Evolutionary conservation across 2,113 vertebrate genomes (phyloP).

Genomic region (Misgurnus anguillicaudatus): DNA sequence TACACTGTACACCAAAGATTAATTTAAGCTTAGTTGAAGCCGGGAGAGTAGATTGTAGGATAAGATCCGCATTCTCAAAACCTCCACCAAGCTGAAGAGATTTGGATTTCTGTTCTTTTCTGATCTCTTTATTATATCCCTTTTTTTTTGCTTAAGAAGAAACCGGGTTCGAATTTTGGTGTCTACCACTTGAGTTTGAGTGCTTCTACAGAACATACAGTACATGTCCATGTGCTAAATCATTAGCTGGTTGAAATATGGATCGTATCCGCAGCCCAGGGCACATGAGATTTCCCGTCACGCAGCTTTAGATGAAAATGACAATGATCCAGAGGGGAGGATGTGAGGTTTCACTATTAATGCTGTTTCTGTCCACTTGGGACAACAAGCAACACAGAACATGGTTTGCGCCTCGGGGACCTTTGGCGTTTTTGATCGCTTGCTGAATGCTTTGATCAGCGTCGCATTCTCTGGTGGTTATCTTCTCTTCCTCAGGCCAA

Average conservation of each 20-base stretch:
- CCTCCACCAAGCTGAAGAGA: neutral
- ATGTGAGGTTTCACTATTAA: conserved; percentile 19
- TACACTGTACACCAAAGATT: neutral
- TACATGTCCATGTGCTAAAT: conserved; percentile 50
- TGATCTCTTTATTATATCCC: conserved; percentile 3
- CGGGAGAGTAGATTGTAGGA: neutral
- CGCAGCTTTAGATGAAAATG: conserved; percentile 33
- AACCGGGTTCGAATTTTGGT: neutral
- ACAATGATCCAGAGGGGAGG: conserved; percentile 46
- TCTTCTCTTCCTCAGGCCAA: conserved; percentile 45
- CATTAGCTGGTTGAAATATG: conserved; percentile 59
- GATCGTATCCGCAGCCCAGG: conserved; percentile 26
- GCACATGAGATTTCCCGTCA: conserved; percentile 45
- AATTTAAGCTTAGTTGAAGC: neutral
- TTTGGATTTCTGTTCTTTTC: neutral
- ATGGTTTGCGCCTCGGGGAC: conserved; percentile 33
- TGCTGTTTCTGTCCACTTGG: conserved; percentile 46
- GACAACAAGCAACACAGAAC: conserved; percentile 31
- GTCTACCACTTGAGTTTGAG: conserved; percentile 21
- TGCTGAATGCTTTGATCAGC: conserved; percentile 58
- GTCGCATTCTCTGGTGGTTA: conserved; percentile 47
- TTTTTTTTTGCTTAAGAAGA: neutral
- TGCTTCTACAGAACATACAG: conserved; percentile 21
- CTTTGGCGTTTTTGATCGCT: conserved; percentile 34
- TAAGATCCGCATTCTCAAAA: neutral